Evolutionary conservation across 2,113 vertebrate species (phyloP), one percentile per base, ranked within the genome.

Genomic region (Triplophysa dalaica): DNA sequence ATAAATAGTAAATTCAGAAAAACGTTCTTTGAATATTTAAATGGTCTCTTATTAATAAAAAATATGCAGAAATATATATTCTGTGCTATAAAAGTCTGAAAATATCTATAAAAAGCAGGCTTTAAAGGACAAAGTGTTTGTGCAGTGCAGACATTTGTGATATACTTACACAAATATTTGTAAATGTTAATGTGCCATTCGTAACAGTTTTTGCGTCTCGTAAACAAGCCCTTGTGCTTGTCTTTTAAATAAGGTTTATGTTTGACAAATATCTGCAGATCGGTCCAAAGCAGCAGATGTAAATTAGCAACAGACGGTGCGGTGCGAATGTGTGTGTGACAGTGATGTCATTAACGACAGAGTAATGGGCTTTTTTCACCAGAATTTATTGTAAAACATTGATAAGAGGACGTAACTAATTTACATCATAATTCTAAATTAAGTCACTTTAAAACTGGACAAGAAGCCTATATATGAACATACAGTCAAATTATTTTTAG

Each of bases 131-230:
- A 69, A 1, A 5, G 13, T 6, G 50, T 58, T n/a, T 54, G 24
- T 26, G 29, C 33, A 38, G 8, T 21, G 54, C 7, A 58, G 54
- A 58, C n/a, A 58, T 21, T 8, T 58, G 54, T 58, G 64, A 66
- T 8, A n/a, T 38, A 29, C 68, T 54, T 29, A 7, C 24, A 70
- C 45, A 70, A 52, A 70, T 50, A 50, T 50, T 50, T 48, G 65
- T 22, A 45, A 67, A 67, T 45, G 65, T 68, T 50, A 24, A 69
- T 69, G 67, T 70, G 45, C 43, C 17, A 56, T 38, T 58, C 21
- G 29, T 8, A 70, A 70, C 17, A 0, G 9, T 29, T 70, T 12
- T 54, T 52, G 19, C 2, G 22, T 56, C 6, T 72, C 2, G 26
- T 72, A 72, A 56, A 72, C 50, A 72, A n/a, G 6, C 19, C 17